phyloP scores from a whole-genome alignment of 2,797 vertebrate species.

The Pangasius djambal region DNA sequence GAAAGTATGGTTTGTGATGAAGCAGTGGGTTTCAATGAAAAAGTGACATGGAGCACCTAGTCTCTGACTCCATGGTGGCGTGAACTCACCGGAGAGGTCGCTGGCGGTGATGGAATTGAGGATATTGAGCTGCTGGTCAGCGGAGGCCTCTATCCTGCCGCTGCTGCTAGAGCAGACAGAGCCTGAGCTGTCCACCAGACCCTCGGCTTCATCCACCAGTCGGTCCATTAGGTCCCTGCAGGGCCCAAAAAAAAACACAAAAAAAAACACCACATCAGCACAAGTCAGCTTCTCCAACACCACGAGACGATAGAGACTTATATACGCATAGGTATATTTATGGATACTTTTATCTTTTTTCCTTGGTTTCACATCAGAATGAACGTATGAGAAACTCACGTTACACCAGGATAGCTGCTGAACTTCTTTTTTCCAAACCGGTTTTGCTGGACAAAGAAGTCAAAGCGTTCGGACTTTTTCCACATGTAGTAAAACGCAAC shows the following conservation, averaged over 20 bases:
- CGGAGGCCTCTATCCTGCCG: constrained; percentile 73
- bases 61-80: neutral
- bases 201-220: constrained; percentile 85
- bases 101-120: constrained; percentile 85
- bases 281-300: neutral
- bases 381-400: constrained; percentile 74
- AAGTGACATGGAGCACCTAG: neutral
- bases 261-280: neutral
- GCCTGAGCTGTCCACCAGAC: constrained; percentile 76
- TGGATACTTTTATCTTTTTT: neutral
- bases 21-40: neutral
- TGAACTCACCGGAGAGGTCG: constrained; percentile 81
- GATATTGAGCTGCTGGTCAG: constrained; percentile 83
- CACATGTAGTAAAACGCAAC: constrained; percentile 92
- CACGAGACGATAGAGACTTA: no score
- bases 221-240: constrained; percentile 88
- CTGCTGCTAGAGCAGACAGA: constrained; percentile 76
- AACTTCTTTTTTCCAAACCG: constrained; percentile 89
- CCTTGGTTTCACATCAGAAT: neutral
- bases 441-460: constrained; percentile 88
- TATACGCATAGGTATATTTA: no score
- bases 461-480: constrained; percentile 88
- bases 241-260: neutral
- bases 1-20: neutral
- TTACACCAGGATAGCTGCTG: constrained; percentile 87